phyloP scores from a whole-genome alignment of 2,888 invertebrate species.

The Thyatira batis region DNA sequence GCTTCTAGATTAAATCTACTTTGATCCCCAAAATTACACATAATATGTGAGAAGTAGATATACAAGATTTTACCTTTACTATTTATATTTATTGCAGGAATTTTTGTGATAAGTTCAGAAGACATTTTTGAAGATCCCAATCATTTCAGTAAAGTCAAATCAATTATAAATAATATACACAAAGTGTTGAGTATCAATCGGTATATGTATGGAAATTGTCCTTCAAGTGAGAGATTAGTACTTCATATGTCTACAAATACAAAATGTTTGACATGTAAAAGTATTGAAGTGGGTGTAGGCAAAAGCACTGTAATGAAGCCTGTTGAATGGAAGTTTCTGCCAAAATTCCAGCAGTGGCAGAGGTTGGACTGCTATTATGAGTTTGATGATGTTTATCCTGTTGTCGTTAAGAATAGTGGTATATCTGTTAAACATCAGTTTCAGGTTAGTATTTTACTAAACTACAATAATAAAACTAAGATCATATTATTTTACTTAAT shows the following conservation, averaged over 20 bases:
- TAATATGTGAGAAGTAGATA: neutral
- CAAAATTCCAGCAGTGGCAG: conserved; percentile 88
- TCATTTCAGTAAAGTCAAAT: conserved; percentile 81
- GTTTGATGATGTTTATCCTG: conserved; percentile 88
- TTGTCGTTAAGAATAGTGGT: conserved; percentile 83
- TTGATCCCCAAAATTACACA: no score
- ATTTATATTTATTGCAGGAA: conserved; percentile 65
- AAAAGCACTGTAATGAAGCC: conserved; percentile 81
- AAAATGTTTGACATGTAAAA: conserved; percentile 84
- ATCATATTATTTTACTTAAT: neutral
- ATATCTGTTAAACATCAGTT: conserved; percentile 87
- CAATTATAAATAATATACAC: conserved; percentile 80
- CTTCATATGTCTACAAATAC: conserved; percentile 82
- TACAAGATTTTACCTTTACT: neutral
- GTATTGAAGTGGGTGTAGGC: conserved; percentile 79
- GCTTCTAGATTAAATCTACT: no score
- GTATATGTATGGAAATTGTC: conserved; percentile 83
- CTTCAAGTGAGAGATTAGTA: conserved; percentile 84
- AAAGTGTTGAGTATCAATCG: conserved; percentile 80
- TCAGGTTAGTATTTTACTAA: conserved; percentile 70
- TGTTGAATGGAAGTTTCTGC: conserved; percentile 89
- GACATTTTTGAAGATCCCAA: conserved; percentile 83
- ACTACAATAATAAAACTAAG: neutral
- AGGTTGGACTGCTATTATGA: conserved; percentile 89
- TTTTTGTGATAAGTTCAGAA: conserved; percentile 88